Conservation (phyloP, 2,888 invertebrate species). For the Iphiclides podalirius region DNA sequence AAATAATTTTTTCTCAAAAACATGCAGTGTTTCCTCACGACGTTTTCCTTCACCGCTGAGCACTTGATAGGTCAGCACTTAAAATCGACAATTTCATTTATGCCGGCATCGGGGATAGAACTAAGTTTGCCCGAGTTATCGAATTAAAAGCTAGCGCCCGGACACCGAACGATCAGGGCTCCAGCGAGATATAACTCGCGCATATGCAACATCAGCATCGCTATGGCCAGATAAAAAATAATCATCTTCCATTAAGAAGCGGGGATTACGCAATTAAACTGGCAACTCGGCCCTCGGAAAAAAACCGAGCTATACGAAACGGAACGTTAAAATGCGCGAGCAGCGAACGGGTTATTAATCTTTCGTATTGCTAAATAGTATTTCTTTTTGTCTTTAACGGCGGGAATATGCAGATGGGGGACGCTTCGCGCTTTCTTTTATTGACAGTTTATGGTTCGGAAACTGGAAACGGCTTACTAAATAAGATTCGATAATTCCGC, state of each 20-base stretch:
- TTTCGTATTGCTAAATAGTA: slow-evolving; percentile 41
- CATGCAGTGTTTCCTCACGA: too few relatives aligned
- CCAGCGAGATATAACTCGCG: too few relatives aligned
- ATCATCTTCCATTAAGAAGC: slow-evolving; percentile 7
- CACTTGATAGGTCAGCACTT: too few relatives aligned
- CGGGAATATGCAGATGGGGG: slow-evolving; percentile 66
- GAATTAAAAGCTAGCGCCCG: too few relatives aligned
- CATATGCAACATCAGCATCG: slow-evolving; percentile 8
- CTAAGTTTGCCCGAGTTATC: too few relatives aligned
- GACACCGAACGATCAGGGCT: too few relatives aligned
- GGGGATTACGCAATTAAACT: slow-evolving; percentile 4
- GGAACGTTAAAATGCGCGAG: slow-evolving; percentile 45
- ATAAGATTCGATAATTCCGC: slow-evolving; percentile 54
- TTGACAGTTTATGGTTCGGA: slow-evolving; percentile 76
- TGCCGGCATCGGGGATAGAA: too few relatives aligned
- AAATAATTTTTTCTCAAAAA: too few relatives aligned
- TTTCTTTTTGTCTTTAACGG: slow-evolving; percentile 57
- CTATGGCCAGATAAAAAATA: neutral
- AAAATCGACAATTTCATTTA: too few relatives aligned
- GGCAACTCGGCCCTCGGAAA: slow-evolving; percentile 5
- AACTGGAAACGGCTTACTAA: slow-evolving; percentile 64
- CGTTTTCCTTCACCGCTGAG: too few relatives aligned
- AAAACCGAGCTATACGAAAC: slow-evolving; percentile 27
- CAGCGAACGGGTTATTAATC: slow-evolving; percentile 67
- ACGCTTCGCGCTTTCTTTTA: slow-evolving; percentile 67